These are phyloP conservation scores for Pao palembangensis DNA, from an alignment of 2,113 vertebrate genomes.

Conservation along the genomic window DNA sequence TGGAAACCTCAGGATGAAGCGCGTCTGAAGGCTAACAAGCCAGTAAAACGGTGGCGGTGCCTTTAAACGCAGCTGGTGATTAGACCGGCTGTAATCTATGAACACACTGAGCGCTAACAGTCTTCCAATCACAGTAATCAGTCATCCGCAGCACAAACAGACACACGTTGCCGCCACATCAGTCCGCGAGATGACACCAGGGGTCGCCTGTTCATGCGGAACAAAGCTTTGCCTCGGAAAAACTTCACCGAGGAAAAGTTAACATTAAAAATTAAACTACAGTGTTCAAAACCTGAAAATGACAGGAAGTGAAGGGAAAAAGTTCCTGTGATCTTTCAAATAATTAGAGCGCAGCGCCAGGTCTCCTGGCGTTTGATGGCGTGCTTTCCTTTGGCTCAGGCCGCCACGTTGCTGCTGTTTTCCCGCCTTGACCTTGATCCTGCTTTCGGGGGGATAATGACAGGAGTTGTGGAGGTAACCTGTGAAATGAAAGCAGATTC, in stretches of 20 bases:
- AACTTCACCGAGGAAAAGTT: background rate
- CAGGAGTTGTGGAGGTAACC: background rate
- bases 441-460: background rate
- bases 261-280: background rate
- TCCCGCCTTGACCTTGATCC: background rate
- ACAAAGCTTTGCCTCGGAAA: background rate
- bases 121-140: background rate
- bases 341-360: background rate
- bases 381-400: too few relatives aligned
- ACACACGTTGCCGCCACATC: background rate
- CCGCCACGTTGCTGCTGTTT: background rate
- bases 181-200: background rate
- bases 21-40: too few relatives aligned
- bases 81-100: background rate
- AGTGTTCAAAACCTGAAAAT: background rate
- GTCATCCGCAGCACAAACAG: background rate
- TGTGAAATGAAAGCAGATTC: slow-evolving; percentile 1
- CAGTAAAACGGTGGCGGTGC: too few relatives aligned
- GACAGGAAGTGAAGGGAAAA: background rate
- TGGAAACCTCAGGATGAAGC: too few relatives aligned
- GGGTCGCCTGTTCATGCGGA: background rate
- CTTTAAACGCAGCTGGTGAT: background rate
- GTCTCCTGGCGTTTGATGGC: background rate
- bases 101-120: background rate
- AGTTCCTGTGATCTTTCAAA: background rate